A percentile compares a stretch with the other conserved stretches of the same genome.
These are phyloP conservation scores for Drosophila guanche DNA, from an alignment of 1,140 invertebrate species.

Conservation along the genomic window DNA sequence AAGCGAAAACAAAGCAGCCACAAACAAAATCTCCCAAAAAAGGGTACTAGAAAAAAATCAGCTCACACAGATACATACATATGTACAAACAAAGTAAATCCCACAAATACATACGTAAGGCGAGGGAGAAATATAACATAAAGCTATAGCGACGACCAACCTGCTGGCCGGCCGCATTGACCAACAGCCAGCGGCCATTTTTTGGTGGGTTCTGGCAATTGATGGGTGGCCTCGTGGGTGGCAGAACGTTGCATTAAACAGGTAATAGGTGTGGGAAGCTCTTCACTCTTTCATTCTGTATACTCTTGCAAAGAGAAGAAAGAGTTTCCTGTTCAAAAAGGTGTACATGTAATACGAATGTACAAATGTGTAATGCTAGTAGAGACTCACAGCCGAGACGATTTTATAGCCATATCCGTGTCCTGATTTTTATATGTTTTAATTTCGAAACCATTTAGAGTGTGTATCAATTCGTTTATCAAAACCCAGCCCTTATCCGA, in stretches of 20 bases:
- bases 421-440: no score
- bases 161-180: slow-evolving; percentile 77
- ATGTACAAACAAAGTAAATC: slow-evolving; percentile 1
- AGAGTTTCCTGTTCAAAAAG: no score
- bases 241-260: slow-evolving; percentile 38
- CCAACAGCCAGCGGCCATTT: slow-evolving; percentile 74
- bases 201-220: slow-evolving; percentile 33
- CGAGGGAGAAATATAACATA: slow-evolving; percentile 54
- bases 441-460: no score
- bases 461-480: no score
- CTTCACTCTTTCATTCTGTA: not conserved
- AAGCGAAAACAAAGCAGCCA: slow-evolving; percentile 76
- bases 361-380: no score
- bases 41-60: slow-evolving; percentile 34
- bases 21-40: slow-evolving; percentile 51
- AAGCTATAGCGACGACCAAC: slow-evolving; percentile 63
- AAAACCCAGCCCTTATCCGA: no score
- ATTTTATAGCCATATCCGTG: no score
- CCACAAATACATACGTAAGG: slow-evolving; percentile 9
- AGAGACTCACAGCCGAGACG: no score
- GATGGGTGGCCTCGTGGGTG: not conserved
- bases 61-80: slow-evolving; percentile 11
- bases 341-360: no score
- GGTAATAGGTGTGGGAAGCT: slow-evolving; percentile 37
- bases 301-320: no score